Conservation (phyloP, 2,888 invertebrate species). For the Caradrina clavipalpis region DNA sequence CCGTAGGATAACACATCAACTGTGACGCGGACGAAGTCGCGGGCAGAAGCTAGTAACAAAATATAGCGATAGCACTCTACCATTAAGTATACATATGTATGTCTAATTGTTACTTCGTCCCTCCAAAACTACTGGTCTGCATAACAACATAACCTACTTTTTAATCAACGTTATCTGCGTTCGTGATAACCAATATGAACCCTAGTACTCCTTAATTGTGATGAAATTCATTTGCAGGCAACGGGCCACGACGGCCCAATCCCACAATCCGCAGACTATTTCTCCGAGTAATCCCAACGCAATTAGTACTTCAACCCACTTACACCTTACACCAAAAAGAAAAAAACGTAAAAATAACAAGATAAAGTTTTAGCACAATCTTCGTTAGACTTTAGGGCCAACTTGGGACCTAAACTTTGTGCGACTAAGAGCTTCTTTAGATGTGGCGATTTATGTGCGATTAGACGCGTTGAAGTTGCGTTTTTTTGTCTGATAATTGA, state of each 20-base stretch:
- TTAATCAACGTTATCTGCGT: too few relatives aligned
- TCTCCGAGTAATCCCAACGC: slow-evolving; percentile 45
- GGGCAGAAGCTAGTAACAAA: too few relatives aligned
- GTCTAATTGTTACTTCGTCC: too few relatives aligned
- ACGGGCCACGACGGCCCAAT: slow-evolving; percentile 16
- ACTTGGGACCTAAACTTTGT: slow-evolving; percentile 53
- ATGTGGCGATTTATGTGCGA: slow-evolving; percentile 1
- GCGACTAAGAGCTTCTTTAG: slow-evolving; percentile 24
- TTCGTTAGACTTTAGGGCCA: slow-evolving; percentile 52
- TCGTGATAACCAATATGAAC: background rate
- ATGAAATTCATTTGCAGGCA: background rate
- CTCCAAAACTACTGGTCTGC: too few relatives aligned
- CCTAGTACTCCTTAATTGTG: slow-evolving; percentile 1
- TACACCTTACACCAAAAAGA: slow-evolving; percentile 15
- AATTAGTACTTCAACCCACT: slow-evolving; percentile 46
- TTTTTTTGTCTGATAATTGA: background rate
- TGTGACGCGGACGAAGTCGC: too few relatives aligned
- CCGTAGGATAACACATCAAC: too few relatives aligned
- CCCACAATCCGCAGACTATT: slow-evolving; percentile 16
- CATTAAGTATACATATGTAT: too few relatives aligned
- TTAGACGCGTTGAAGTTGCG: background rate
- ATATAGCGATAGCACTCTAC: too few relatives aligned
- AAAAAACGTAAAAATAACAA: slow-evolving; percentile 37
- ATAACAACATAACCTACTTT: too few relatives aligned
- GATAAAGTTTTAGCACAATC: slow-evolving; percentile 46